A percentile compares a stretch with the other conserved stretches of the same genome.
These are phyloP conservation scores for Megastigmus dorsalis DNA, from an alignment of 2,888 invertebrate species.

Conservation along the genomic window DNA sequence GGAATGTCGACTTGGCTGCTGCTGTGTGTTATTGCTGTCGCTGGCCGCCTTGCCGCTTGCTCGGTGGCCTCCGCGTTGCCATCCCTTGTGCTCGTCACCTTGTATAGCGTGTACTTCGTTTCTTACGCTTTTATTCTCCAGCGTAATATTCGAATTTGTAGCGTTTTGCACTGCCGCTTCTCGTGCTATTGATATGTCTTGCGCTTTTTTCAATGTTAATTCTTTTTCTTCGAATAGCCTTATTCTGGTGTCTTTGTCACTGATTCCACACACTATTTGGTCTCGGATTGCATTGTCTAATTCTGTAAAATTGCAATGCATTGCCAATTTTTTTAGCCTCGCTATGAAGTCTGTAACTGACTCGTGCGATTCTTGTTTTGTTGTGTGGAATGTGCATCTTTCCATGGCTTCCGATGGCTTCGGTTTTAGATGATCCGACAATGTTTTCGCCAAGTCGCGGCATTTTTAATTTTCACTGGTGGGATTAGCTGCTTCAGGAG, in stretches of 20 bases:
- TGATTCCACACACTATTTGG: slow-evolving; percentile 50
- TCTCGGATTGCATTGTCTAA: slow-evolving; percentile 51
- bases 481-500: too few species aligned
- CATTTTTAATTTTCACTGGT: too few species aligned
- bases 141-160: background rate
- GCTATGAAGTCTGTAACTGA: background rate
- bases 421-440: background rate
- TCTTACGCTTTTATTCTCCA: background rate
- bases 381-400: background rate
- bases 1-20: background rate
- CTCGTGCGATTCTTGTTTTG: background rate
- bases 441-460: too few species aligned
- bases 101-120: slow-evolving; percentile 13
- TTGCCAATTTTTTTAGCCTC: slow-evolving; percentile 51
- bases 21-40: background rate
- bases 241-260: background rate
- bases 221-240: slow-evolving; percentile 14
- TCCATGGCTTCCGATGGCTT: background rate
- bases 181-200: background rate
- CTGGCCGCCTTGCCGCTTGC: background rate
- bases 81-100: too few species aligned
- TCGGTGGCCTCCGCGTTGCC: too few species aligned
- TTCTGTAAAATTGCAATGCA: slow-evolving; percentile 53
- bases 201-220: background rate
- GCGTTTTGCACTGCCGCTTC: slow-evolving; percentile 31